Conservation (phyloP, 2,888 invertebrate genomes). For the Agrypnus murinus region DNA sequence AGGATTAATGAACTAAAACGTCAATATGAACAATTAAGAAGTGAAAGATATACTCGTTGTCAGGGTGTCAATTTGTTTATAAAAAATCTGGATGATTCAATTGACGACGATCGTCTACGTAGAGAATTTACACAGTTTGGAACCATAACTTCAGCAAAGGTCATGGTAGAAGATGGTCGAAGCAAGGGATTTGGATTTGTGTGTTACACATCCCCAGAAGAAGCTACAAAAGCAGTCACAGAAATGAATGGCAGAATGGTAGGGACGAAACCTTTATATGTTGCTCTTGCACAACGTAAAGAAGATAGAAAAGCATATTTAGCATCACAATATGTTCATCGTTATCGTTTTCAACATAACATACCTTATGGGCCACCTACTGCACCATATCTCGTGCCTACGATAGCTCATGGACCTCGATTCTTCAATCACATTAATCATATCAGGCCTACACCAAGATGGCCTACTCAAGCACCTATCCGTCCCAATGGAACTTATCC, state of each 20-base stretch:
- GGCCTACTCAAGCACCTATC: constrained; percentile 85
- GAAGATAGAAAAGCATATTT: constrained; percentile 82
- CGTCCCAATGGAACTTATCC: constrained; percentile 78
- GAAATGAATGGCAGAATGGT: constrained; percentile 83
- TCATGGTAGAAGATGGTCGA: constrained; percentile 75
- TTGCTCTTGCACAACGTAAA: constrained; percentile 82
- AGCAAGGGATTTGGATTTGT: constrained; percentile 80
- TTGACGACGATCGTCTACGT: constrained; percentile 79
- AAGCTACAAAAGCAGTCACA: constrained; percentile 82
- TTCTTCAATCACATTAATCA: constrained; percentile 93
- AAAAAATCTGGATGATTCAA: constrained; percentile 82
- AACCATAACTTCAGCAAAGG: constrained; percentile 82
- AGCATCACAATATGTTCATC: constrained; percentile 80
- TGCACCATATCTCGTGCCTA: constrained; percentile 87
- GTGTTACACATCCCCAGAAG: constrained; percentile 81
- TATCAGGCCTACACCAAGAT: constrained; percentile 91
- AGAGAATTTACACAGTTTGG: constrained; percentile 80
- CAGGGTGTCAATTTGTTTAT: constrained; percentile 83
- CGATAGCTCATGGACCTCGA: constrained; percentile 89
- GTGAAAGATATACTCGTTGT: constrained; percentile 85
- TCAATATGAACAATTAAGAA: constrained; percentile 95
- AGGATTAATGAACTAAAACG: constrained; percentile 96
- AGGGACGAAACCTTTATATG: constrained; percentile 81
- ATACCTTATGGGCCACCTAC: constrained; percentile 83
- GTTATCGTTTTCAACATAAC: constrained; percentile 87